Evolutionary conservation across 2,888 invertebrate genomes (phyloP), one percentile per base, ranked within the genome.

Genomic region (Alviniconcha strummeri): DNA sequence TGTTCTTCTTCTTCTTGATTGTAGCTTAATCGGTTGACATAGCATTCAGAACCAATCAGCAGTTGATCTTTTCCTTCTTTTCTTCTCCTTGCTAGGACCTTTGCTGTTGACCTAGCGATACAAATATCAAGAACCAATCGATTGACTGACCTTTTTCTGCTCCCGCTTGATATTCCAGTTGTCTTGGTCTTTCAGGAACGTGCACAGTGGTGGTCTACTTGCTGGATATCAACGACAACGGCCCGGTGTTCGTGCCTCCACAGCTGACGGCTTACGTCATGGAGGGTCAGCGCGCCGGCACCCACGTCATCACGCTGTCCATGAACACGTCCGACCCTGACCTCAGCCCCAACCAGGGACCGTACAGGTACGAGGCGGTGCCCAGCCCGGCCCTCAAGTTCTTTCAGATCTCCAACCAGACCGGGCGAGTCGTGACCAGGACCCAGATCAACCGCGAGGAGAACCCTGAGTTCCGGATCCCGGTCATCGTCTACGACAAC

Each of bases 141-240:
- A 36, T 3, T 36, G 36, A 36, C 36, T 36, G 36, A 36, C 36
- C 36, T 36, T 36, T 36, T 36, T 36, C 36, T 36, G 3, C 36
- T 36, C 36, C 36, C 36, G 36, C 36, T 36, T 36, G 36, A 36
- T 36, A 36, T 36, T 36, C 36, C 36, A 36, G 36, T 36, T 60
- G 60, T 60, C 9, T 60, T 60, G 60, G 60, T 60, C 60, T 8
- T 60, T 60, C 88, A 77, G 98, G 98, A n/a, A 97, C 97, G 0
- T 95, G 97, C 0, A 96, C 96, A 0, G 96, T 98, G 0, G 96
- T 96, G 92, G 96, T 98, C 82, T 95, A 96, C 55, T 92, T 98
- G 0, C 95, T 95, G 11, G 98, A 98, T 93, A 95, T 98, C n/a
- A 98, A 98, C 92, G 98, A 98, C 91, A 98, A 98, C 92, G 97